phyloP scores from a whole-genome alignment of 1,140 invertebrate genomes.

The Aphelenchoides besseyi region DNA sequence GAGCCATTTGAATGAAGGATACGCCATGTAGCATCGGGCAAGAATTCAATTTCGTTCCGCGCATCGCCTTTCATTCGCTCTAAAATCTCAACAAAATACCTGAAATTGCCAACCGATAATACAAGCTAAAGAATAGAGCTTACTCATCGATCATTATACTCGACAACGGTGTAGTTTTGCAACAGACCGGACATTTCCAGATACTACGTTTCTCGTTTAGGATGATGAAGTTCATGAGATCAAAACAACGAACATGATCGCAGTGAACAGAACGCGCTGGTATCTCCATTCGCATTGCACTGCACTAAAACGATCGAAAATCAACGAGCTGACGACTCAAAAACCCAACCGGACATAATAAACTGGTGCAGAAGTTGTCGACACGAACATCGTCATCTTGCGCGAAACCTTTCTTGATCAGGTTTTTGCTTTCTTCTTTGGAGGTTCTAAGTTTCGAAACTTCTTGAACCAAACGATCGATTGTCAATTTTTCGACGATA shows the following conservation, averaged over 20 bases:
- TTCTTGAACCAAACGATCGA: not conserved
- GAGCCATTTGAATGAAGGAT: not conserved
- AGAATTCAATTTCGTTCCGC: not conserved
- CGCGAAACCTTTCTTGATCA: not conserved
- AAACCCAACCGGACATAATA: not conserved
- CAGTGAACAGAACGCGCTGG: conserved; percentile 12
- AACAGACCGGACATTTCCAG: conserved; percentile 19
- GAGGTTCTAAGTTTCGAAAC: not conserved
- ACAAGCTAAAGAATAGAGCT: not conserved
- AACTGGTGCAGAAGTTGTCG: not conserved
- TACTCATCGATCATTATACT: not conserved
- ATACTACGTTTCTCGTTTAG: conserved; percentile 6
- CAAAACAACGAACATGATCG: conserved; percentile 17
- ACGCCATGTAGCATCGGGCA: not conserved
- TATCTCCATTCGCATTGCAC: not conserved
- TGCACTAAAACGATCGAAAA: conserved; percentile 12
- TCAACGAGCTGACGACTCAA: not conserved
- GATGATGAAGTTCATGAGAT: conserved; percentile 19
- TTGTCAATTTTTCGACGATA: not conserved
- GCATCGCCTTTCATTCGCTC: not conserved
- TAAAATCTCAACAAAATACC: not conserved
- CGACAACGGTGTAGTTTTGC: not conserved
- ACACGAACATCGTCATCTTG: conserved; percentile 11
- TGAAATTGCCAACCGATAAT: not conserved
- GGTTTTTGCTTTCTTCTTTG: not conserved